phyloP scores from a whole-genome alignment of 2,888 invertebrate species.

The Troides aeacus region DNA sequence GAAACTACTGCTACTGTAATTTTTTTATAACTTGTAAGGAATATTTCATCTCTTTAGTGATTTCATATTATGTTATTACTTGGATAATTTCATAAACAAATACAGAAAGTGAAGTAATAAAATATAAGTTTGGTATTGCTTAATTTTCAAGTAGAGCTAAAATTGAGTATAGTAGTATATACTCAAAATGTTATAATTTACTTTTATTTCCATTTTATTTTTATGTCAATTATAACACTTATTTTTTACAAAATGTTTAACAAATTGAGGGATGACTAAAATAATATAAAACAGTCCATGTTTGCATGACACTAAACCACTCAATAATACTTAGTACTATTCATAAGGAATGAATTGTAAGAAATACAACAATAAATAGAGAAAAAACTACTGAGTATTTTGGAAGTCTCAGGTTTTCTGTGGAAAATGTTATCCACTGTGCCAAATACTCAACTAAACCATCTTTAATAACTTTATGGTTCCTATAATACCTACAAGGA shows the following conservation, averaged over 20 bases:
- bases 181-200: no score
- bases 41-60: not conserved
- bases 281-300: no score
- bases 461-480: not conserved
- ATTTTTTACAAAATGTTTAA: not conserved
- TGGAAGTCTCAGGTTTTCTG: slow-evolving; percentile 9
- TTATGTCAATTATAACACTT: not conserved
- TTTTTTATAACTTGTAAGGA: not conserved
- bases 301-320: not conserved
- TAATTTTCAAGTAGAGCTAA: no score
- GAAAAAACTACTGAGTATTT: slow-evolving; percentile 27
- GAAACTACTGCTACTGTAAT: not conserved
- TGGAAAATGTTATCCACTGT: not conserved
- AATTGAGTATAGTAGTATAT: no score
- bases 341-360: slow-evolving; percentile 4
- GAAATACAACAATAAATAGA: slow-evolving; percentile 16
- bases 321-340: not conserved
- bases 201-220: no score
- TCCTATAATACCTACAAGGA: slow-evolving; percentile 2
- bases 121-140: no score
- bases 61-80: not conserved
- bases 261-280: no score
- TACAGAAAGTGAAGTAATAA: no score
- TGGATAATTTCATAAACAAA: no score
- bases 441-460: slow-evolving; percentile 1